These are phyloP conservation scores for Ephestia elutella DNA, from an alignment of 1,140 invertebrate genomes.

Conservation along the genomic window DNA sequence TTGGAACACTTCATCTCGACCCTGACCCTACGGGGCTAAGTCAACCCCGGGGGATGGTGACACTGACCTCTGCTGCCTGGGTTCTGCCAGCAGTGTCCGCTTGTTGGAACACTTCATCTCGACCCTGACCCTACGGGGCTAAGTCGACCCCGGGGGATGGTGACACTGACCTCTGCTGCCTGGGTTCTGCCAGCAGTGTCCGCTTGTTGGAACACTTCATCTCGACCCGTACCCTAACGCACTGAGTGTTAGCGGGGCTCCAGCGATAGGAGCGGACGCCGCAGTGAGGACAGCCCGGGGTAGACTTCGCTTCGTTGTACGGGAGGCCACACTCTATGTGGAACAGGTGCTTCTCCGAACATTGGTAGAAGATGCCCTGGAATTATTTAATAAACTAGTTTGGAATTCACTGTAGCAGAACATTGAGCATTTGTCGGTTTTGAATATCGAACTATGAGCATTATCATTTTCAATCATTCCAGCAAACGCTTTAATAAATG, in stretches of 20 bases:
- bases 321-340: constrained; percentile 82
- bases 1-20: constrained; percentile 49
- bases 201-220: constrained; percentile 51
- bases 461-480: no score
- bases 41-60: no score
- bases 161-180: no score
- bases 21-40: no score
- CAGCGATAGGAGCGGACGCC: constrained; percentile 75
- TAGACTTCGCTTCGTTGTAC: constrained; percentile 25
- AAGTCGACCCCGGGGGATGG: no score
- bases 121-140: constrained; percentile 15
- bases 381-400: background rate
- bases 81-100: constrained; percentile 54
- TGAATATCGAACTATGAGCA: no score
- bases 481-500: no score
- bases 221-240: constrained; percentile 36
- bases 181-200: constrained; percentile 54
- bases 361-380: constrained; percentile 85
- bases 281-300: constrained; percentile 84
- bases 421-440: no score
- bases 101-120: constrained; percentile 50
- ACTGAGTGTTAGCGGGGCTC: constrained; percentile 51
- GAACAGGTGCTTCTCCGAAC: constrained; percentile 81
- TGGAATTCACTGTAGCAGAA: no score
- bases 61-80: no score